Base-by-base conservation (phyloP, 1,140 invertebrate species). In the Daktulosphaira vitifoliae region DNA sequence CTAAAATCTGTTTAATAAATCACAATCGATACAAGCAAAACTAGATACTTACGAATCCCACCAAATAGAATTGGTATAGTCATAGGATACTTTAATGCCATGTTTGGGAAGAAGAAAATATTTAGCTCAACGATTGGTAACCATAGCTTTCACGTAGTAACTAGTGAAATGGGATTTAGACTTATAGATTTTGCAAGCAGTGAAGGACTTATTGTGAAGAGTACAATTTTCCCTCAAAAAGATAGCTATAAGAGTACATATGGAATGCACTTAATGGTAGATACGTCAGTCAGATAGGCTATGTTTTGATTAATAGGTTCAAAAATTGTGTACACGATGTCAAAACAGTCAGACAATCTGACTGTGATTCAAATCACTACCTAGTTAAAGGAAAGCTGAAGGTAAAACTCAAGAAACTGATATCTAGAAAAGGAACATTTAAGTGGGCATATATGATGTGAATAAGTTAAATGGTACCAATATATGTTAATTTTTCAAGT, bases 231-330 rank as follows among this genome's bases (percentile, higher is more conserved):
- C 33, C 33, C 33, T 5, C 33, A 37, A 13, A 13, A 7, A 37
- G 6, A 37, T 37, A 13, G 33, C n/a, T n/a, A n/a, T n/a, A n/a
- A n/a, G n/a, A n/a, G n/a, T n/a, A n/a, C n/a, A n/a, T n/a, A n/a
- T n/a, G n/a, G n/a, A n/a, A n/a, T n/a, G n/a, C n/a, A n/a, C 68
- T 67, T 44, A 65, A 70, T 66, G 51, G 66, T 16, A 7, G 52
- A 18, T 65, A 54, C 4, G 49, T 37, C 16, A 68, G 68, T 50
- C 67, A 70, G 67, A 69, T 70, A 56, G 65, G 69, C 25, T 66
- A 69, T 67, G 65, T 69, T 6, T 33, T 68, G 42, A 68, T 68
- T 22, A 44, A 18, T 16, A 66, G 44, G 62, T 52, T 67, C n/a
- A 33, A n/a, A 33, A 22, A 11, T 1, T 48, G n/a, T 42, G 39